phyloP scores from a whole-genome alignment of 2,888 invertebrate species.

The Spisula solida region DNA sequence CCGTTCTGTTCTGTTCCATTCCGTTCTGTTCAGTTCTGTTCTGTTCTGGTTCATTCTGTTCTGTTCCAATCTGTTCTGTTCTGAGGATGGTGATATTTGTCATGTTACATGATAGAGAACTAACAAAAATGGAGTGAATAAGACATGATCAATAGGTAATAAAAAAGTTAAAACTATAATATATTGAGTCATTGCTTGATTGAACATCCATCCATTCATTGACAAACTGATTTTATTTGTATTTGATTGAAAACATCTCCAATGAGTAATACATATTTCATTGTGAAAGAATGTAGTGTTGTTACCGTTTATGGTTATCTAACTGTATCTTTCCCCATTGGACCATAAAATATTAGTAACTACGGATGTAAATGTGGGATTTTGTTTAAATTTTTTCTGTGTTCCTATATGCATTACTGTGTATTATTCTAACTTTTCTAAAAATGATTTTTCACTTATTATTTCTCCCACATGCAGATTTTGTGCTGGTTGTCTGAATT shows the following conservation, averaged over 20 bases:
- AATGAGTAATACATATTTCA: neutral
- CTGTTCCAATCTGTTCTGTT: too few species aligned
- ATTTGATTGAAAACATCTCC: neutral
- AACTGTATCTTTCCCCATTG: neutral
- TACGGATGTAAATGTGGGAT: neutral
- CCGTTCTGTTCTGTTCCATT: too few species aligned
- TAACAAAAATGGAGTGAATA: neutral
- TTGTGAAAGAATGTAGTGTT: too few species aligned
- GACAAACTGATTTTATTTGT: neutral
- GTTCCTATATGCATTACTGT: neutral
- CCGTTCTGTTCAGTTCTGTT: too few species aligned
- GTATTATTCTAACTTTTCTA: neutral
- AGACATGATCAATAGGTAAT: neutral
- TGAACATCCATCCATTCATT: neutral
- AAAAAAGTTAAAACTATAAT: neutral
- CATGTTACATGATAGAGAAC: neutral
- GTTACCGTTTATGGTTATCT: too few species aligned
- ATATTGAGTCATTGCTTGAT: constrained; percentile 16
- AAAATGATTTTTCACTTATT: too few species aligned
- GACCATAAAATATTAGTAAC: neutral
- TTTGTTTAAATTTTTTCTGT: neutral
- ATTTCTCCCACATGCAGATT: too few species aligned
- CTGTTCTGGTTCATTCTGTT: too few species aligned
- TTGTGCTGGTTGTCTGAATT: too few species aligned
- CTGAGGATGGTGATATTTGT: neutral